Evolutionary conservation across 2,888 invertebrate genomes (phyloP), one percentile per base, ranked within the genome.

Genomic region (Sinhomidia bicolor): DNA sequence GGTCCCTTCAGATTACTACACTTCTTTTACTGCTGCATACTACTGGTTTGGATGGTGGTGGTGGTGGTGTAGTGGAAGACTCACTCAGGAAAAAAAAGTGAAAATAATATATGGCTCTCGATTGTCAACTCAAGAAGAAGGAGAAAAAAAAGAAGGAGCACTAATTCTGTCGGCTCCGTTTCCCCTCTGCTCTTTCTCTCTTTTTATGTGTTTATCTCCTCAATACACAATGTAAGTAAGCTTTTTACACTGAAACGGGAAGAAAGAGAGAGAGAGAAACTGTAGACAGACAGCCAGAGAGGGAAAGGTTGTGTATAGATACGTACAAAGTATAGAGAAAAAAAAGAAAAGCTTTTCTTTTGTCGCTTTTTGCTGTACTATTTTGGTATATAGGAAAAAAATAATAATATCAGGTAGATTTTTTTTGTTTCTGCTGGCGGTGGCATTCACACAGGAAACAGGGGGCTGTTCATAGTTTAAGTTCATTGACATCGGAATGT

Each of bases 61-160:
- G 32, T 65, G 65, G 68, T 26, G 76, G 51, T 51, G 76, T 41
- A 20, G 51, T 51, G 47, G 76, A 51, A 81, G 76, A 51, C 36
- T 76, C 60, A 44, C 20, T 44, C 17, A 76, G 20, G 78, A 23
- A 78, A 85, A n/a, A 65, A 85, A 65, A 85, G 87, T 74, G 81
- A 68, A 87, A 87, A 87, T 87, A 87, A 87, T 81, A 81, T 87
- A 87, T 87, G 81, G 81, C 87, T 82, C 74, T 87, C 68, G 87
- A 87, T 81, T 87, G 87, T 87, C 87, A 87, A 87, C 81, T 87
- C 29, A 62, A 87, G 60, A 87, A 87, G 71, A 74, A 85, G 23
- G 65, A 65, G 32, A 65, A 32, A 71, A n/a, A 84, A 84, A 74
- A 85, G 74, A 60, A 79, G 79, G 81, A 87, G 81, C 81, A 87